These are phyloP conservation scores for Ennomos erosarius DNA, from an alignment of 2,888 invertebrate species.

Conservation along the genomic window DNA sequence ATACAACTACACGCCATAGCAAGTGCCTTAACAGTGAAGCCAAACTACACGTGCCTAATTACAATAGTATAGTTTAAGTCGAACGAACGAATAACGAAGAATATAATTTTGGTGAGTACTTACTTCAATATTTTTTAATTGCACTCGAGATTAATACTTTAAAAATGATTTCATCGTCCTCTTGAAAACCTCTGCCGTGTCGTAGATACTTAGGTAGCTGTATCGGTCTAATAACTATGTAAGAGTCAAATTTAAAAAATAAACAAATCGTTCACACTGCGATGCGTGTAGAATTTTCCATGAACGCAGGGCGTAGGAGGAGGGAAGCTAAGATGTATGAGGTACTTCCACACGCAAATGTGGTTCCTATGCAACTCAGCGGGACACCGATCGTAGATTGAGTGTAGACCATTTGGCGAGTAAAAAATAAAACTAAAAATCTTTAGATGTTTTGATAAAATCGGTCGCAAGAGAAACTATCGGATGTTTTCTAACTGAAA, in stretches of 20 bases:
- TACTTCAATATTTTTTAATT: neutral
- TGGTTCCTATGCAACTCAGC: slow-evolving; percentile 48
- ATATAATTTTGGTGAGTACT: slow-evolving; percentile 45
- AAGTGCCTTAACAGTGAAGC: slow-evolving; percentile 61
- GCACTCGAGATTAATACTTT: too few relatives aligned
- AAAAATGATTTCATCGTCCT: too few relatives aligned
- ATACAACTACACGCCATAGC: slow-evolving; percentile 55
- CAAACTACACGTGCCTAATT: slow-evolving; percentile 58
- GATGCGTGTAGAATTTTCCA: too few relatives aligned
- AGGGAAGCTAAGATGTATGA: slow-evolving; percentile 32
- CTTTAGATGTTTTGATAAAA: slow-evolving; percentile 1
- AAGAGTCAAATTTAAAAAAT: too few relatives aligned
- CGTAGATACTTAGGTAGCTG: too few relatives aligned
- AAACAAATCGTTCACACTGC: too few relatives aligned
- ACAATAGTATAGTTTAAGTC: slow-evolving; percentile 48
- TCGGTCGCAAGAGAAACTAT: neutral
- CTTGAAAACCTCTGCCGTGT: too few relatives aligned
- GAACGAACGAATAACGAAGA: slow-evolving; percentile 58
- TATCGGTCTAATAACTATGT: too few relatives aligned
- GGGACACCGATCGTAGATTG: slow-evolving; percentile 34
- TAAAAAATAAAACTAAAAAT: slow-evolving; percentile 25
- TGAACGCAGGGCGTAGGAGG: neutral
- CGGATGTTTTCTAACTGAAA: too few relatives aligned
- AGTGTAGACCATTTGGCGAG: slow-evolving; percentile 34
- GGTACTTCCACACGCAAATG: slow-evolving; percentile 42